phyloP scores from a whole-genome alignment of 1,140 invertebrate genomes.

The Macrosteles quadrilineatus region DNA sequence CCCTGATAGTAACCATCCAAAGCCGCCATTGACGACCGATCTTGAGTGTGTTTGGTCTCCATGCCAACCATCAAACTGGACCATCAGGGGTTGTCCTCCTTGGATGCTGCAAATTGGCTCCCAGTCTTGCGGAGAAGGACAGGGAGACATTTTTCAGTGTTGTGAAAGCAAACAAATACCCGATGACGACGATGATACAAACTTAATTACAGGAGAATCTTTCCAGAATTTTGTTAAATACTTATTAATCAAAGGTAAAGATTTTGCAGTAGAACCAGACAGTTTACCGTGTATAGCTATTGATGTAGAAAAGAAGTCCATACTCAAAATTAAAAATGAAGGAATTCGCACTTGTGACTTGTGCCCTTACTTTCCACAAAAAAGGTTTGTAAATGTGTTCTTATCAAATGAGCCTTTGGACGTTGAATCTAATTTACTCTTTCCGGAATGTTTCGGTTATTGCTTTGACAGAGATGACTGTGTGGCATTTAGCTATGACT shows the following conservation, averaged over 20 bases:
- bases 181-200: slow-evolving; percentile 9
- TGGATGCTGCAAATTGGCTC: background rate
- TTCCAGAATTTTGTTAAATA: slow-evolving; percentile 33
- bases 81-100: slow-evolving; percentile 13
- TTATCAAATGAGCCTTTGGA: slow-evolving; percentile 8
- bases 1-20: background rate
- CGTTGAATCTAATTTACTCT: background rate
- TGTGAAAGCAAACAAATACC: background rate
- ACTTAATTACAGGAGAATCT: slow-evolving; percentile 24
- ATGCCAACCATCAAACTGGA: slow-evolving; percentile 6
- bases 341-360: slow-evolving; percentile 30
- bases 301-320: slow-evolving; percentile 1
- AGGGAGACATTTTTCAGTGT: slow-evolving; percentile 26
- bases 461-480: slow-evolving; percentile 23
- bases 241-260: slow-evolving; percentile 29
- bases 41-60: slow-evolving; percentile 19
- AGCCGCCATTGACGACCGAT: background rate
- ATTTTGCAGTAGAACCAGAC: slow-evolving; percentile 30
- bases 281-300: slow-evolving; percentile 17
- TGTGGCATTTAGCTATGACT: slow-evolving; percentile 28
- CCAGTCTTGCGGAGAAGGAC: background rate
- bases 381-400: slow-evolving; percentile 24
- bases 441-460: slow-evolving; percentile 24
- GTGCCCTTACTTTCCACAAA: slow-evolving; percentile 32
- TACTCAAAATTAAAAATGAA: slow-evolving; percentile 26